Evolutionary conservation across 1,140 invertebrate genomes (phyloP).

Genomic region (Meloidogyne chitwoodi): DNA sequence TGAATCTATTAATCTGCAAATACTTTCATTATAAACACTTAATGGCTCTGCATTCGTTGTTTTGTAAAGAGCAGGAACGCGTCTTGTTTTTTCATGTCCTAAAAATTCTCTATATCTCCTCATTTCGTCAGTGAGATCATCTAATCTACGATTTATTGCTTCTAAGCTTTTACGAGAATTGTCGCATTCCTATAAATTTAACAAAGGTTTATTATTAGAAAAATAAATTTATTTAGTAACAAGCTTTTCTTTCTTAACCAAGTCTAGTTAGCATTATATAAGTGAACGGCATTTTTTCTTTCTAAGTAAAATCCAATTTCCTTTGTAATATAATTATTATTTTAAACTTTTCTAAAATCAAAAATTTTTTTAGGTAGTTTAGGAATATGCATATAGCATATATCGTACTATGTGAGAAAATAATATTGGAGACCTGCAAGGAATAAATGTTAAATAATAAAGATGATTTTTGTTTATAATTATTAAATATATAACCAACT

Average conservation of each 20-base stretch:
- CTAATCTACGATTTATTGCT: constrained; percentile 25
- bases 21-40: constrained; percentile 28
- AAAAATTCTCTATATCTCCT: constrained; percentile 31
- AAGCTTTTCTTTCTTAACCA: too few relatives aligned
- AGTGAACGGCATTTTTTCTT: background rate
- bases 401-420: too few relatives aligned
- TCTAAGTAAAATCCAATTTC: background rate
- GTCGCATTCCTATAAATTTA: constrained; percentile 32
- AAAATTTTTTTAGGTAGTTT: background rate
- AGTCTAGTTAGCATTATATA: too few relatives aligned
- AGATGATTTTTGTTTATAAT: too few relatives aligned
- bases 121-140: constrained; percentile 33
- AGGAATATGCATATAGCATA: background rate
- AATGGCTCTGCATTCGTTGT: constrained; percentile 28
- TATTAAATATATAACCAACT: constrained; percentile 12
- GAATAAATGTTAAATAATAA: too few relatives aligned
- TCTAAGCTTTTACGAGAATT: constrained; percentile 30
- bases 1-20: constrained; percentile 30
- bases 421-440: too few relatives aligned
- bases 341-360: background rate
- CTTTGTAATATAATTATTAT: background rate
- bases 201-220: background rate
- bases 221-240: background rate
- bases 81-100: constrained; percentile 31
- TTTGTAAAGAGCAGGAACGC: constrained; percentile 34